These are phyloP conservation scores for Sinhomidia bicolor DNA, from an alignment of 2,888 invertebrate genomes.

Conservation along the genomic window DNA sequence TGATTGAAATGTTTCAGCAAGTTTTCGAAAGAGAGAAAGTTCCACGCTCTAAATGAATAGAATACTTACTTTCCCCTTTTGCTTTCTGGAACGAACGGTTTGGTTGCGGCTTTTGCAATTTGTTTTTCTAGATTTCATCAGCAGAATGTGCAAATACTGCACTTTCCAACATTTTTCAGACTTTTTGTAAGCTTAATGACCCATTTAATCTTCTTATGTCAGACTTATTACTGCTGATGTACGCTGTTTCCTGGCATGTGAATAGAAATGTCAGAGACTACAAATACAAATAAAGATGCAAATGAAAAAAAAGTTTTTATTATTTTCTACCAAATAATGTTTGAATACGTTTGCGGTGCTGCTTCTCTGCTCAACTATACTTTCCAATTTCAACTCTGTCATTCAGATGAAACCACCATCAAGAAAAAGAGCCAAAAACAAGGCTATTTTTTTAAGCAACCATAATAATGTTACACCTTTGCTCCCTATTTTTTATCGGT, in stretches of 20 bases:
- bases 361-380: no score
- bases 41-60: no score
- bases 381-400: no score
- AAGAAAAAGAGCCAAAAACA: no score
- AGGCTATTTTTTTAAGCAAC: no score
- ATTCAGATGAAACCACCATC: no score
- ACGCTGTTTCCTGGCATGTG: not conserved
- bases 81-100: not conserved
- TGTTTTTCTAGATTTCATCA: not conserved
- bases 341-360: no score
- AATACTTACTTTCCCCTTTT: no score
- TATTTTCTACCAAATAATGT: not conserved
- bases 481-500: no score
- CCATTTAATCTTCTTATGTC: constrained; percentile 61
- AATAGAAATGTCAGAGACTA: constrained; percentile 16
- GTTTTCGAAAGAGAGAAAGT: no score
- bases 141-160: constrained; percentile 41
- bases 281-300: constrained; percentile 33
- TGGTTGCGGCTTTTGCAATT: not conserved
- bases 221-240: constrained; percentile 39
- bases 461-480: no score
- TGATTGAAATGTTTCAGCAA: no score
- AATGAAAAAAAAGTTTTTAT: constrained; percentile 8
- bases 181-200: constrained; percentile 47
- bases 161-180: constrained; percentile 51